Percentiles rank a stretch among this genome's conserved stretches.
Conservation (phyloP, 2,888 invertebrate genomes). For the Branchipolynoe longqiensis region DNA sequence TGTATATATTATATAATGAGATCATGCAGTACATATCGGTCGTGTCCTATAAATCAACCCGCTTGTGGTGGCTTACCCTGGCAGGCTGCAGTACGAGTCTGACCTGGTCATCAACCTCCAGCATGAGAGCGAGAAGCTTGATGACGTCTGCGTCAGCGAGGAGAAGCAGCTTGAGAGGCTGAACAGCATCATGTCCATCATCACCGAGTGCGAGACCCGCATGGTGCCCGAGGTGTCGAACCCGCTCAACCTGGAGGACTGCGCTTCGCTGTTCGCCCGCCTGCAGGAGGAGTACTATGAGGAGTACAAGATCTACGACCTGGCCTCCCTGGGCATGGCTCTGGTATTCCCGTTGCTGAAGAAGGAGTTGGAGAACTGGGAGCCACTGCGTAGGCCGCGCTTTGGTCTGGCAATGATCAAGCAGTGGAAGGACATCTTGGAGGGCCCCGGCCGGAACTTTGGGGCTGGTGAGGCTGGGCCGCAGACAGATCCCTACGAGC, state of each 20-base stretch:
- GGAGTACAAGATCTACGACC: slow-evolving; percentile 90
- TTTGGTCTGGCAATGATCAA: slow-evolving; percentile 81
- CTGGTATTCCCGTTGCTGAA: slow-evolving; percentile 92
- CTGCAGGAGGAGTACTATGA: slow-evolving; percentile 78
- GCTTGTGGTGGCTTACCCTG: not conserved
- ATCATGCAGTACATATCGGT: too few species aligned
- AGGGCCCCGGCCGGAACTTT: slow-evolving; percentile 72
- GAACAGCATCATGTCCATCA: slow-evolving; percentile 86
- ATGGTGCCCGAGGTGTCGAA: slow-evolving; percentile 77
- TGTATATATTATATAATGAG: too few species aligned
- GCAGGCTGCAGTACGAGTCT: slow-evolving; percentile 86
- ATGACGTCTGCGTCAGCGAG: slow-evolving; percentile 87
- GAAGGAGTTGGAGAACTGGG: slow-evolving; percentile 87
- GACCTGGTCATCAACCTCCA: slow-evolving; percentile 91
- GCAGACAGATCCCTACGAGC: slow-evolving; percentile 87
- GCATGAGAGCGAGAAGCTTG: slow-evolving; percentile 89
- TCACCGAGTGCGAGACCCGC: slow-evolving; percentile 68
- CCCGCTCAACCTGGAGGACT: slow-evolving; percentile 83
- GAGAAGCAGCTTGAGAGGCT: slow-evolving; percentile 88
- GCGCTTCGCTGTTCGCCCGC: slow-evolving; percentile 75
- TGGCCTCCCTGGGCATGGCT: slow-evolving; percentile 91
- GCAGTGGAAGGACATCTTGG: slow-evolving; percentile 82
- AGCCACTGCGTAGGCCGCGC: slow-evolving; percentile 85
- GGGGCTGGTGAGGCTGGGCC: slow-evolving; percentile 65
- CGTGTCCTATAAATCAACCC: too few species aligned